phyloP scores from a whole-genome alignment of 2,888 invertebrate genomes.

The Taenaris catops region DNA sequence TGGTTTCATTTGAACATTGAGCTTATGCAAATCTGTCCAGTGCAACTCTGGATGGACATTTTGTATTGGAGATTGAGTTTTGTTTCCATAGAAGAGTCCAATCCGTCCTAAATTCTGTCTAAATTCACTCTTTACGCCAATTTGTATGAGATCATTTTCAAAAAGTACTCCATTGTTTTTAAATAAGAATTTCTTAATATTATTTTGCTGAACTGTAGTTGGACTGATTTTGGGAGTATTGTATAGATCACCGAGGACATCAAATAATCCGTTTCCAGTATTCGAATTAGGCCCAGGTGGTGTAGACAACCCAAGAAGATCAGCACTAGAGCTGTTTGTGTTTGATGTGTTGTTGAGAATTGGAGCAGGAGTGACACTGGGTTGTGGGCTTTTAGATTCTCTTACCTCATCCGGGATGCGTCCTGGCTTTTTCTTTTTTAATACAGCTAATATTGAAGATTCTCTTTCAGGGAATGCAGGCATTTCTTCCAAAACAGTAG shows the following conservation, averaged over 20 bases:
- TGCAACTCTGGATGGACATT: constrained; percentile 86
- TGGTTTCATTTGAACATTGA: constrained; percentile 96
- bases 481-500: constrained; percentile 99
- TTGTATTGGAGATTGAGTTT: constrained; percentile 91
- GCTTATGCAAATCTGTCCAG: constrained; percentile 86
- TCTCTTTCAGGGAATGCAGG: constrained; percentile 99
- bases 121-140: constrained; percentile 98
- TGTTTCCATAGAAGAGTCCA: constrained; percentile 98
- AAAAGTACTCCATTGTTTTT: constrained; percentile 99
- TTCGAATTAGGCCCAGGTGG: constrained; percentile 86
- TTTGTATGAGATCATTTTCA: constrained; percentile 98
- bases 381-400: constrained; percentile 88
- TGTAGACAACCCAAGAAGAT: constrained; percentile 93
- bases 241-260: constrained; percentile 95
- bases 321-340: constrained; percentile 83
- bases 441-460: constrained; percentile 97
- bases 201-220: constrained; percentile 86
- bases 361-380: constrained; percentile 60
- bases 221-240: constrained; percentile 81
- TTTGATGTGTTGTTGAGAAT: constrained; percentile 70
- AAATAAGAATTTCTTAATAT: constrained; percentile 96
- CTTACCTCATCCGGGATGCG: constrained; percentile 94
- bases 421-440: constrained; percentile 99
- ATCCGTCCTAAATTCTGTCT: constrained; percentile 97
- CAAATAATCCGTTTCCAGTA: constrained; percentile 90